Percentiles rank a stretch among this genome's conserved stretches.
phyloP scores from a whole-genome alignment of 1,140 invertebrate species.

The Drosophila truncata region DNA sequence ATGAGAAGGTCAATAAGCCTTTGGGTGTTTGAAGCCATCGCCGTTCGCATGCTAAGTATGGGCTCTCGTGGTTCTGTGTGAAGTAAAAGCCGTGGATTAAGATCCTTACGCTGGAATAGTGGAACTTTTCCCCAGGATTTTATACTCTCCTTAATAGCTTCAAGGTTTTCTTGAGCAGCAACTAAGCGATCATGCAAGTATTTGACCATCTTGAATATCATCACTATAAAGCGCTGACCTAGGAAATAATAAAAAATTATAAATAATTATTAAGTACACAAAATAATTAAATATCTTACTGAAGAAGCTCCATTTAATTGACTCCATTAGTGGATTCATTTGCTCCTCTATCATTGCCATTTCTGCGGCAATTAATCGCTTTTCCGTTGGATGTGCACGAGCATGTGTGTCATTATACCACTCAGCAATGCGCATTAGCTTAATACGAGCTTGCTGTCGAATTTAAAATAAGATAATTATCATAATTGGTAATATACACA shows the following conservation, averaged over 20 bases:
- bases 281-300: slow-evolving; percentile 81
- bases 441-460: slow-evolving; percentile 69
- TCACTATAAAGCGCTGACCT: slow-evolving; percentile 66
- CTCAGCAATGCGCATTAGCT: slow-evolving; percentile 84
- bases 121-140: slow-evolving; percentile 87
- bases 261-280: background rate
- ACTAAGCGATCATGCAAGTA: slow-evolving; percentile 87
- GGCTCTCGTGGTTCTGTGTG: slow-evolving; percentile 86
- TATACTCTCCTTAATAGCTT: slow-evolving; percentile 85
- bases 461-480: background rate
- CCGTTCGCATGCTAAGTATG: slow-evolving; percentile 66
- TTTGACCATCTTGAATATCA: slow-evolving; percentile 58
- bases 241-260: background rate
- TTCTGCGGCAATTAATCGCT: slow-evolving; percentile 87
- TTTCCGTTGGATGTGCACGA: slow-evolving; percentile 87
- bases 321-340: slow-evolving; percentile 86
- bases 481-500: background rate
- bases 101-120: slow-evolving; percentile 87
- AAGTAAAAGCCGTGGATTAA: slow-evolving; percentile 86
- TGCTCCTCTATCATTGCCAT: slow-evolving; percentile 87
- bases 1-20: slow-evolving; percentile 87
- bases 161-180: slow-evolving; percentile 87
- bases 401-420: slow-evolving; percentile 88
- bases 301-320: slow-evolving; percentile 88
- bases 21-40: slow-evolving; percentile 85